Evolutionary conservation across 2,888 invertebrate genomes (phyloP), one percentile per base, ranked within the genome.

Genomic region (Orchesella flavescens): DNA sequence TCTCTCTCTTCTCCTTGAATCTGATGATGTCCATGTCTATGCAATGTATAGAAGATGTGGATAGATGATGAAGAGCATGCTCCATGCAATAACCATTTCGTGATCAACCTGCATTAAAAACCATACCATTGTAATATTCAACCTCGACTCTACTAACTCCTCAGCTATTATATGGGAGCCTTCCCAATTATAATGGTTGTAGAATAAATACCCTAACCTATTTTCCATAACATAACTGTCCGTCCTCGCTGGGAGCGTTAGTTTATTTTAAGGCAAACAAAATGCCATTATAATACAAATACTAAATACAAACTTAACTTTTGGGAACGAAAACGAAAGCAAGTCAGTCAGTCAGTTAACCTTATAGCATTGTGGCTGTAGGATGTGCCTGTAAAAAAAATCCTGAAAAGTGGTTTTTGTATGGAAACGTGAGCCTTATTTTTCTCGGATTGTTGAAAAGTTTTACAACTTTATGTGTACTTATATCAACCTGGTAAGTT

Each of bases 61-160:
- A n/a, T n/a, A n/a, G n/a, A 21, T 59, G 59, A 59, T 59, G 59
- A 59, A 59, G 59, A 21, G 59, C 59, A 59, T 59, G 21, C 59
- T 17, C 59, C n/a, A 59, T 59, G 21, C 17, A 13, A 34, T 21
- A 59, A 17, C 59, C 19, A 21, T 21, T 1, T 17, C 59, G 17
- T 59, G 17, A 59, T 59, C 49, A 49, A 7, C 12, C 49, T 49
- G 12, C n/a, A 49, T n/a, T n/a, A n/a, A n/a, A n/a, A n/a, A n/a
- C n/a, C 49, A 49, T 34, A 34, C 49, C 49, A 49, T 49, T n/a
- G 49, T 49, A n/a, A n/a, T n/a, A n/a, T n/a, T n/a, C n/a, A n/a
- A n/a, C n/a, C n/a, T n/a, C n/a, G n/a, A 49, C 15, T 49, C n/a
- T 49, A 34, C n/a, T 34, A 34, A 34, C n/a, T 34, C 2, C 49